Conservation (phyloP, 2,888 invertebrate genomes). For the Lithophane socia region DNA sequence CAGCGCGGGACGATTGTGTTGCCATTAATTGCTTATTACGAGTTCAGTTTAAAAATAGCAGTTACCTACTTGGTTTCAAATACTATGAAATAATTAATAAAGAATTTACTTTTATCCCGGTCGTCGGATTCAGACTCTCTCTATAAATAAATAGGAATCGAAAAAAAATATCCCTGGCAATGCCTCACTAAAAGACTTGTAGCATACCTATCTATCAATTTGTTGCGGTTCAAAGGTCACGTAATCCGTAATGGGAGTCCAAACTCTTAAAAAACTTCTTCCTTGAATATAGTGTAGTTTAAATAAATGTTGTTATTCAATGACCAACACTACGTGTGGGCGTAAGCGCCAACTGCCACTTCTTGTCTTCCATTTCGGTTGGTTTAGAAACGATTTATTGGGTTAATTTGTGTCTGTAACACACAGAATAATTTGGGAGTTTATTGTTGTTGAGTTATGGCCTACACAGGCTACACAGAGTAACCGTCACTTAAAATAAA, state of each 20-base stretch:
- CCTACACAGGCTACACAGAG: not conserved
- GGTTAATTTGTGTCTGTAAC: conserved; percentile 22
- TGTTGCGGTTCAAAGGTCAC: conserved; percentile 4
- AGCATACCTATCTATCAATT: conserved; percentile 2
- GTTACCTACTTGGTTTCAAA: not conserved
- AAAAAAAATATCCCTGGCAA: not conserved
- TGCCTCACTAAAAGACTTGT: conserved; percentile 5
- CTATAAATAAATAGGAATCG: not conserved
- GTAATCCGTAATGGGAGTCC: conserved; percentile 7
- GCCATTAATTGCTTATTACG: conserved; percentile 46
- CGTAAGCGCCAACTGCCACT: conserved; percentile 58
- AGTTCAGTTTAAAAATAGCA: conserved; percentile 29
- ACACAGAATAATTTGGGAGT: conserved; percentile 12
- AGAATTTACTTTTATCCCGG: not conserved
- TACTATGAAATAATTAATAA: not conserved
- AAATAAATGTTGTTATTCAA: conserved; percentile 53
- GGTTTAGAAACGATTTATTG: conserved; percentile 49
- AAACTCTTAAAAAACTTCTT: conserved; percentile 25
- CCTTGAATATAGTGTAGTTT: conserved; percentile 29
- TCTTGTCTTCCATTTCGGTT: conserved; percentile 47
- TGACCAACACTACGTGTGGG: conserved; percentile 56
- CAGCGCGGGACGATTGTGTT: conserved; percentile 44
- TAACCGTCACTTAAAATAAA: not conserved
- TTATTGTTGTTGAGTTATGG: conserved; percentile 7
- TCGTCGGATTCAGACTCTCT: not conserved